A percentile compares a stretch with the other conserved stretches of the same genome.
phyloP scores from a whole-genome alignment of 2,797 vertebrate genomes.

The Clarias laeviceps region DNA sequence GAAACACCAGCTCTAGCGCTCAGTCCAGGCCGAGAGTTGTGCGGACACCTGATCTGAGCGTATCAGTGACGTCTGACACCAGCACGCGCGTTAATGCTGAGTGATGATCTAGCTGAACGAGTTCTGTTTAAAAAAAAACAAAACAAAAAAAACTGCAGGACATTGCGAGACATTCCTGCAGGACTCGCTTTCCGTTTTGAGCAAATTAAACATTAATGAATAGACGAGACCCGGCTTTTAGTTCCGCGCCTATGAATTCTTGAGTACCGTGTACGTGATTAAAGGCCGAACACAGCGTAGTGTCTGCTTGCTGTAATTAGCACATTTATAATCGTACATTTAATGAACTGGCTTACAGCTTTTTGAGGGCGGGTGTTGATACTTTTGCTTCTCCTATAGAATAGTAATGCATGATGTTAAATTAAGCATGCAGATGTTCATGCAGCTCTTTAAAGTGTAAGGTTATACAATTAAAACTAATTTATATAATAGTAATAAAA shows the following conservation, averaged over 20 bases:
- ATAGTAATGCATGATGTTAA: neutral
- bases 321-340: neutral
- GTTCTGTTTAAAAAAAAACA: conserved; percentile 6
- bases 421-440: neutral
- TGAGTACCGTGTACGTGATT: neutral
- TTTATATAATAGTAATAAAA: too few species aligned
- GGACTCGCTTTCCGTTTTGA: neutral
- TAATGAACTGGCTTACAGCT: neutral
- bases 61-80: neutral
- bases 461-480: neutral
- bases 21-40: neutral
- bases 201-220: conserved; percentile 11
- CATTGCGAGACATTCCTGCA: neutral
- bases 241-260: neutral
- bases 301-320: neutral
- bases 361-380: neutral
- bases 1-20: neutral
- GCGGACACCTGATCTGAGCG: neutral
- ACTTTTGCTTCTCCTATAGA: neutral
- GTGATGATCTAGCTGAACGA: conserved; percentile 27
- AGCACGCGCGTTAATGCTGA: neutral
- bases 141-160: neutral
- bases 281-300: neutral
- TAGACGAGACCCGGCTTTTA: neutral
- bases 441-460: neutral